These are phyloP conservation scores for Leucozona laternaria DNA, from an alignment of 2,888 invertebrate genomes.

Conservation along the genomic window DNA sequence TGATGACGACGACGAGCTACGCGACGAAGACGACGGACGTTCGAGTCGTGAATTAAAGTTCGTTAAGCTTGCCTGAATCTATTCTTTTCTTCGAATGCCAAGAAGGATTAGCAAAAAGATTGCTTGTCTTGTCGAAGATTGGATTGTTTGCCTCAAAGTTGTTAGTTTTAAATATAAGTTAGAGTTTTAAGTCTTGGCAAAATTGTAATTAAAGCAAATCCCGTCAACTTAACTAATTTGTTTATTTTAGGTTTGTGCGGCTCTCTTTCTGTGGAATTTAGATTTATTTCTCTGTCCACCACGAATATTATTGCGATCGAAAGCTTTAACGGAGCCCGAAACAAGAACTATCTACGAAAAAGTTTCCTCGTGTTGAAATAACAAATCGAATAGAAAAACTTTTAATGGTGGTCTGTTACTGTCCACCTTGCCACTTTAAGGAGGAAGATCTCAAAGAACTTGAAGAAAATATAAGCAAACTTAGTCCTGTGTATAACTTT, in stretches of 20 bases:
- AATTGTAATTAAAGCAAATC: constrained; percentile 27
- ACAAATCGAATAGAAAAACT: no score
- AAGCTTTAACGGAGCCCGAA: no score
- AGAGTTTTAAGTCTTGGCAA: neutral
- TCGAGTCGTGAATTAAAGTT: constrained; percentile 57
- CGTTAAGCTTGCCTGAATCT: constrained; percentile 53
- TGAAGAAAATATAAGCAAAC: no score
- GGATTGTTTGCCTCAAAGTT: constrained; percentile 40
- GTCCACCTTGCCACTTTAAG: no score
- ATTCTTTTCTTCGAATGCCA: constrained; percentile 32
- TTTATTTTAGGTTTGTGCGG: neutral
- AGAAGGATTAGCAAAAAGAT: constrained; percentile 53
- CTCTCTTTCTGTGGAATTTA: neutral
- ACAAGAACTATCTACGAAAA: neutral
- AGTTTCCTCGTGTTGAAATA: no score
- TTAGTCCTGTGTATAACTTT: no score
- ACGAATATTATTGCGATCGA: no score
- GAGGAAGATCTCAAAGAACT: no score
- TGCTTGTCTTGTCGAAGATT: constrained; percentile 49
- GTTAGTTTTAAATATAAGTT: constrained; percentile 35
- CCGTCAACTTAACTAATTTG: neutral
- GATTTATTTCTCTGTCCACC: no score
- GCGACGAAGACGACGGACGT: neutral
- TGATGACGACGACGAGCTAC: neutral
- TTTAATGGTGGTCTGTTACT: no score